Evolutionary conservation across 2,113 vertebrate genomes (phyloP), one percentile per base, ranked within the genome.

Genomic region (Oncorhynchus tshawytscha): DNA sequence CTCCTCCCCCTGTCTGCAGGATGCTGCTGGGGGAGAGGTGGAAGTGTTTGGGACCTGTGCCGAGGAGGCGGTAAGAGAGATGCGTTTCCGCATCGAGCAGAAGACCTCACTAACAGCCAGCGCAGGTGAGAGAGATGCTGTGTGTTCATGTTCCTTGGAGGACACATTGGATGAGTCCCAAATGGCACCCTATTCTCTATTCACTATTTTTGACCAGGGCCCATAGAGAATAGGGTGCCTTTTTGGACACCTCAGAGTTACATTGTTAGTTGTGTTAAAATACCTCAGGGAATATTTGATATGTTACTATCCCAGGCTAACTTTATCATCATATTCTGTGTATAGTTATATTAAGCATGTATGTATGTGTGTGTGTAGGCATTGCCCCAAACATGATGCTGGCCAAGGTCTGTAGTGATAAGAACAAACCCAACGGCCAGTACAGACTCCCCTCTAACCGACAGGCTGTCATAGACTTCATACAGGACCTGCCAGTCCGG

Each of bases 31-130:
- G 54, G 92, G 87, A 49, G 82, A 75, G 0, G 39, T 93, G 8
- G 86, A 89, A 71, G 90, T 96, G 77, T 99, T 99, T 92, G 97
- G 96, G 78, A 95, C 85, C 5, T 95, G 94, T 87, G 91, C 95
- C 0, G 96, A 99, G 78, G 96, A 99, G 87, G 95, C 91, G 74
- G 97, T 99, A 78, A 95, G 94, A 84, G 98, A 99, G 94, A 98
- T 99, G 93, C 96, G 98, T 60, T 99, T 98, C 86, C 95, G 95
- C 65, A 97, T 99, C 64, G 93, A 99, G 82, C 96, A 97, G 88
- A 97, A 95, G 92, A 99, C 97, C 51, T 91, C 82, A 3, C 88
- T 99, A 76, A 99, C 98, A 67, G 97, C 98, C 72, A 99, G 98
- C 82, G 97, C 98, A 92, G 98, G 97, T 99, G 90, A 86, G 80